Evolutionary conservation across 1,140 invertebrate species (phyloP), one percentile per base, ranked within the genome.

Genomic region (Colletes latitarsis): DNA sequence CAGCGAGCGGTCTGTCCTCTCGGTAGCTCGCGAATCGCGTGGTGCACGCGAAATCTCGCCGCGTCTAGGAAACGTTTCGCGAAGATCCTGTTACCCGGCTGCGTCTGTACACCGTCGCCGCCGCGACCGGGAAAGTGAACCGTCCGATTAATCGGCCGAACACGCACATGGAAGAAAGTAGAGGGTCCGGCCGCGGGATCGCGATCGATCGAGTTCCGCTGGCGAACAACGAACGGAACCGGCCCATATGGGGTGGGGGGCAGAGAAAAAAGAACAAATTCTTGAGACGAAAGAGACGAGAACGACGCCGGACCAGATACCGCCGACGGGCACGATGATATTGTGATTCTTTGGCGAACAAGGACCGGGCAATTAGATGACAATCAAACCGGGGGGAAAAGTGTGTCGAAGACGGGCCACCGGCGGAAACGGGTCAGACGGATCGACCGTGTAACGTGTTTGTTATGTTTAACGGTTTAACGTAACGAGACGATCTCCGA

Each of bases 41-140:
- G 87, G 79, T 58, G 75, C 81, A 83, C 75, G 86, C 88, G 85
- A 86, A 81, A 86, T 82, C 82, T 70, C 82, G 64, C 60, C 81
- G 81, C 53, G 81, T 89, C 85, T 82, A 86, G 85, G 89, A 89
- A 89, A 84, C 77, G 71, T 73, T 43, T 77, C 68, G 69, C 77
- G 86, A 79, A 74, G 89, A 90, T 91, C 87, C 86, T 90, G 88
- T 91, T 90, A 91, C 89, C 79, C 74, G 66, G 49, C 19, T 49
- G 49, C 10, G 60, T 41, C 60, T 10, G 60, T 15, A 17, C 30
- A 14, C 21, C 5, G 66, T 21, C 67, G n/a, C 53, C 53, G 39
- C 58, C 55, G 75, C 82, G 79, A 88, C 78, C 85, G 90, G 88
- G 88, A 91, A 91, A 91, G 90, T 90, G 84, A 90, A 89, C 80